Evolutionary conservation across 2,888 invertebrate species (phyloP), one percentile per base, ranked within the genome.

Genomic region (Subacronicta megacephala): DNA sequence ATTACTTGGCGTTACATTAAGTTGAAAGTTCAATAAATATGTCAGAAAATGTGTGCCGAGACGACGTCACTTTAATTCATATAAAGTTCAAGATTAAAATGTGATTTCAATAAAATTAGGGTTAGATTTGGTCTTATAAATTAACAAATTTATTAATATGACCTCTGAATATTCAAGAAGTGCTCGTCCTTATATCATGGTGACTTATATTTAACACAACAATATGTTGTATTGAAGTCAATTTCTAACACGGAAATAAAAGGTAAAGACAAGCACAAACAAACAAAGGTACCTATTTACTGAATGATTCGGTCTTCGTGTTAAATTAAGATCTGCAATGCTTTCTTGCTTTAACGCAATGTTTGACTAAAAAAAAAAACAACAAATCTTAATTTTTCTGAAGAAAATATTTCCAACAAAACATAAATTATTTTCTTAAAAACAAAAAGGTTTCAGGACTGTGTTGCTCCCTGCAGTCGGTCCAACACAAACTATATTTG

Each of bases 401-500:
- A 29, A 42, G 29, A 37, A 33, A 15, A 33, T 16, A 35, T 13
- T 31, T 17, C 10, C 15, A 40, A 64, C 13, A 38, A 46, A 43
- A 6, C 18, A 13, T 16, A 43, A 45, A 12, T 7, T 44, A 43
- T 35, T 51, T 65, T 42, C 20, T 36, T 3, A 3, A 18, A 44
- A 44, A 36, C 15, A 41, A 26, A 42, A 47, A 38, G 9, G 51
- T 29, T 5, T 40, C 10, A 23, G 18, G 16, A 36, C 35, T 52
- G 52, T 56, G 31, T 52, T 57, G 31, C 40, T 15, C n/a, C 31
- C 42, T 62, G 56, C 49, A 66, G 44, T 45, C 15, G 17, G 15
- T 18, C 16, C 26, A 56, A 45, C 44, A 63, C 54, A 43, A 47
- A 68, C 65, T 52, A 50, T 46, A 68, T 62, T 72, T 67, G 33